Evolutionary conservation across 2,888 invertebrate genomes (phyloP), one percentile per base, ranked within the genome.

Genomic region (Nemotelus pantherinus): DNA sequence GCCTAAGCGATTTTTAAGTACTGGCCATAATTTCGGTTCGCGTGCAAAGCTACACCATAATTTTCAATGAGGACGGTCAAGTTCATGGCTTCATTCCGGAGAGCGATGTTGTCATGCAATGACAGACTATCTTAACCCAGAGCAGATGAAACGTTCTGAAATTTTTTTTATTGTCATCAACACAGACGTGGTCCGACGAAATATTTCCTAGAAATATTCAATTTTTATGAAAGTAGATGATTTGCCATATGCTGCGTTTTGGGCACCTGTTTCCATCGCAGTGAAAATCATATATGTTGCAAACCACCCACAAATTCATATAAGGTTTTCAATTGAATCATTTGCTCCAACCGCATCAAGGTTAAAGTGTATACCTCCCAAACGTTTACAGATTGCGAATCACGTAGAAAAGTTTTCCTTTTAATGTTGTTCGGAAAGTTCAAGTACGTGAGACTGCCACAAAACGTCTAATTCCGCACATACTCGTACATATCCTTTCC

Each of bases 1-100:
- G 5, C 39, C 72, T 76, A 76, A 76, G 50, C 76, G 76, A 76
- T 76, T 76, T 65, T 65, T 76, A 65, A 76, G 65, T 76, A 47
- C 47, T 76, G 45, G 7, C 48, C 76, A 55, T 60, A 76, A 76
- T 65, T 64, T 55, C 53, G 76, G 76, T 50, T 76, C 65, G 65
- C 76, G 76, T 76, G 76, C 65, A 65, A 50, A 76, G 53, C 64
- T 76, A 65, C 60, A 76, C 65, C 76, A 65, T 65, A 53, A 53
- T 50, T 63, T 64, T 4, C 6, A 67, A 3, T 25, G 25, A 25
- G 25, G 25, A 25, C 25, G 25, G 25, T 25, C 25, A 25, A 25
- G 25, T 25, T 25, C 25, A 25, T 25, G 25, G 25, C 25, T 25
- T 25, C 25, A 25, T 25, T 25, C 25, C 25, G 25, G 25, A 25